Percentiles rank a stretch among this genome's conserved stretches.
Conservation (phyloP, 2,113 vertebrate genomes). For the Synchiropus splendidus region DNA sequence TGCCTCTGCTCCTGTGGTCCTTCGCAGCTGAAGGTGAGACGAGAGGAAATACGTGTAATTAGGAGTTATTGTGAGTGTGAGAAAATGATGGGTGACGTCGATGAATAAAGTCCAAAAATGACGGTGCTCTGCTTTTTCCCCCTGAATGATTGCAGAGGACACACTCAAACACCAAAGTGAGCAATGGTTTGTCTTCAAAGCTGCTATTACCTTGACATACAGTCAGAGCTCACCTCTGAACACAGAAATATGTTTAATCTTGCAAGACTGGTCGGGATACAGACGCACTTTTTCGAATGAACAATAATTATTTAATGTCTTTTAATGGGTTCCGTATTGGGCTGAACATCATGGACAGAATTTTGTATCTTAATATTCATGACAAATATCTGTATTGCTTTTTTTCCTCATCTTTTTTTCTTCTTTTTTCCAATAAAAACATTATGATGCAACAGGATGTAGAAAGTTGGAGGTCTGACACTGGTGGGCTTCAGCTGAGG, state of each 20-base stretch:
- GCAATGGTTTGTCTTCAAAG: slow-evolving; percentile 36
- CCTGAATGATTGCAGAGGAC: too few relatives aligned
- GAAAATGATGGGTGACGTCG: slow-evolving; percentile 9
- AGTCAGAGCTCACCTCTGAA: slow-evolving; percentile 26
- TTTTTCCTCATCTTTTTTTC: too few relatives aligned
- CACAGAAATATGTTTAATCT: slow-evolving; percentile 13
- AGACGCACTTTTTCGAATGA: too few relatives aligned
- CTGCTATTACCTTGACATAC: slow-evolving; percentile 22
- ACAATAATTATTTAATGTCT: too few relatives aligned
- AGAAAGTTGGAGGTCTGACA: too few relatives aligned
- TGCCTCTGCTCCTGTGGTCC: slow-evolving; percentile 26
- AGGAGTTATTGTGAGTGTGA: slow-evolving; percentile 19
- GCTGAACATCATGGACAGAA: too few relatives aligned
- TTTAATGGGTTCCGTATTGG: too few relatives aligned
- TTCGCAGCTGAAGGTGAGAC: slow-evolving; percentile 21
- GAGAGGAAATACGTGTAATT: slow-evolving; percentile 17
- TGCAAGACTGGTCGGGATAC: slow-evolving; percentile 5
- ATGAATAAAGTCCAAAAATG: slow-evolving; percentile 7
- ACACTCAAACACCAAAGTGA: not conserved
- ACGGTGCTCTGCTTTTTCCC: not conserved
- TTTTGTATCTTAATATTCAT: too few relatives aligned
- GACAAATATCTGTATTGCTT: too few relatives aligned
- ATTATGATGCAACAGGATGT: too few relatives aligned
- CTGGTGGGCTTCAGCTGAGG: too few relatives aligned
- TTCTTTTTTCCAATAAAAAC: too few relatives aligned